Evolutionary conservation across 2,888 invertebrate species (phyloP).

Genomic region (Cryptophagus acutangulus): DNA sequence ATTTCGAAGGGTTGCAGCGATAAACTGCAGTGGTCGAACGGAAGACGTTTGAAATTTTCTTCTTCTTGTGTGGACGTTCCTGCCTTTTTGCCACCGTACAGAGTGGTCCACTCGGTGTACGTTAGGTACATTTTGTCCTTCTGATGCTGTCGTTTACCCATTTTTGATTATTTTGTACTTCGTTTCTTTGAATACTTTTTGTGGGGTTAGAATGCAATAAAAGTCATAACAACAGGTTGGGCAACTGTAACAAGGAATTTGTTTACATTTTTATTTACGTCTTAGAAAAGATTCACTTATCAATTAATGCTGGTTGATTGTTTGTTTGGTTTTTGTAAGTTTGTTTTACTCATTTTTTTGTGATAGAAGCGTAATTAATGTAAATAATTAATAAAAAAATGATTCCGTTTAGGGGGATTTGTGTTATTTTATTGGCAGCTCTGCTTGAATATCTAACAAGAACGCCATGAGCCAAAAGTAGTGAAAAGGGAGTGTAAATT

Average conservation of each 20-base stretch:
- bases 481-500: constrained; percentile 45
- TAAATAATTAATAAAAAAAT: constrained; percentile 1
- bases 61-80: constrained; percentile 65
- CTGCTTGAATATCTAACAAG: constrained; percentile 20
- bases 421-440: constrained; percentile 10
- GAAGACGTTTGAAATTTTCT: constrained; percentile 82
- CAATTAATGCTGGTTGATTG: no score
- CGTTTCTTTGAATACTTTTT: constrained; percentile 8
- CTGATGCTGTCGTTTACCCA: constrained; percentile 92
- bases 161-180: constrained; percentile 48
- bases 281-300: no score
- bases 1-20: constrained; percentile 88
- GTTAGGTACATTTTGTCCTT: constrained; percentile 93
- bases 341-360: no score
- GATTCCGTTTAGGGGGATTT: constrained; percentile 18
- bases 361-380: not conserved
- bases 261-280: not conserved
- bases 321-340: no score
- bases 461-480: constrained; percentile 46
- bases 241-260: not conserved
- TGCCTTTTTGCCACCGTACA: constrained; percentile 80
- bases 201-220: no score
- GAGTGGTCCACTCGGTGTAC: constrained; percentile 82
- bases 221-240: no score
- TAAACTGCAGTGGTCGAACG: constrained; percentile 88